Evolutionary conservation across 2,888 invertebrate species (phyloP).

Genomic region (Eristalis pertinax): DNA sequence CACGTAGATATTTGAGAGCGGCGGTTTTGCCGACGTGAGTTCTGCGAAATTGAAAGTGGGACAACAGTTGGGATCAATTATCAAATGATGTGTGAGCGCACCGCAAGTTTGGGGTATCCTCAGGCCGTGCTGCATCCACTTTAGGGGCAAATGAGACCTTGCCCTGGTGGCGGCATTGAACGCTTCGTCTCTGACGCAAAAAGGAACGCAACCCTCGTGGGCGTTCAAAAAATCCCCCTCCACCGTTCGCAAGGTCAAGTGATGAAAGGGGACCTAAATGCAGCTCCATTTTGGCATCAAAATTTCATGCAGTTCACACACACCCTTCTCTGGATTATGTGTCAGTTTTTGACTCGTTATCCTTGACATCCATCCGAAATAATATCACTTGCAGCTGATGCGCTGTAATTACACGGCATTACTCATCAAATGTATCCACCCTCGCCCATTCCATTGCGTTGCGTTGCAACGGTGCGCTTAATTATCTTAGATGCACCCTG

Average conservation of each 20-base stretch:
- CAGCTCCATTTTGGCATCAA: too few species aligned
- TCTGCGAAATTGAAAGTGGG: not conserved
- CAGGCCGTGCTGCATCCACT: not conserved
- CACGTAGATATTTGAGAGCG: slow-evolving; percentile 47
- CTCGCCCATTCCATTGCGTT: not conserved
- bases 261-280: too few species aligned
- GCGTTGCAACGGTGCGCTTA: slow-evolving; percentile 52
- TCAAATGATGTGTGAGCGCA: not conserved
- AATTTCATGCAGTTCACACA: not conserved
- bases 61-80: not conserved
- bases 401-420: slow-evolving; percentile 44
- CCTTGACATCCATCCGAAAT: slow-evolving; percentile 49
- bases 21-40: slow-evolving; percentile 18
- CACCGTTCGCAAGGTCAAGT: too few species aligned
- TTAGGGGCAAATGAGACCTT: too few species aligned
- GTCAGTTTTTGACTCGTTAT: slow-evolving; percentile 25
- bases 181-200: too few species aligned
- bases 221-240: too few species aligned
- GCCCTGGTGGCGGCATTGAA: too few species aligned
- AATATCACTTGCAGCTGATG: slow-evolving; percentile 47
- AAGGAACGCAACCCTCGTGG: too few species aligned
- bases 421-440: slow-evolving; percentile 49
- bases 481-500: slow-evolving; percentile 51
- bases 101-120: not conserved
- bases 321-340: not conserved